Evolutionary conservation across 2,113 vertebrate species (phyloP).

Genomic region (Mixornis gularis): DNA sequence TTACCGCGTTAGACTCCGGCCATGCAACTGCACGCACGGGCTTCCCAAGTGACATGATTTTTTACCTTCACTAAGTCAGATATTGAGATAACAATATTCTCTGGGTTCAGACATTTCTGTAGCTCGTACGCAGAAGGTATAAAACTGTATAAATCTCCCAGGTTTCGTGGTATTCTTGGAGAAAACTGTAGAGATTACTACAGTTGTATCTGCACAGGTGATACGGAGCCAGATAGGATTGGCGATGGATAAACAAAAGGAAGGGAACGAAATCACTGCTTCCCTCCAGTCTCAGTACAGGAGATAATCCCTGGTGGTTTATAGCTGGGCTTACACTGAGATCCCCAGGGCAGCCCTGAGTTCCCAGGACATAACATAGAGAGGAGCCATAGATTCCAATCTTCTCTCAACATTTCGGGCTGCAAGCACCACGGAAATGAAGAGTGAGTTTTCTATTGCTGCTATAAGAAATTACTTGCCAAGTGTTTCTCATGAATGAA

Average conservation of each 20-base stretch:
- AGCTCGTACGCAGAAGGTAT: neutral
- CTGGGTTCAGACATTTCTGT: neutral
- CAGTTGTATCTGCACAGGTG: neutral
- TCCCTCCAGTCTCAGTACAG: neutral
- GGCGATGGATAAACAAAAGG: neutral
- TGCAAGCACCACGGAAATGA: neutral
- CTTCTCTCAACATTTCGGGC: neutral
- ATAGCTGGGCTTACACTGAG: neutral
- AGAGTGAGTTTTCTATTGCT: neutral
- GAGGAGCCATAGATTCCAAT: neutral
- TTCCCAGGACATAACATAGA: neutral
- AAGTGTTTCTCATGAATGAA: neutral
- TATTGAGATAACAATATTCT: neutral
- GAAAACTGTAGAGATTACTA: neutral
- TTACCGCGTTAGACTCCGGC: fast-evolving
- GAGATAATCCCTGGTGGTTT: fast-evolving
- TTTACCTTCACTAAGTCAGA: neutral
- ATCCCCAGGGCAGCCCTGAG: neutral
- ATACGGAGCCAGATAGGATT: fast-evolving
- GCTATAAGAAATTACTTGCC: neutral
- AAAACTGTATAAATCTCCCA: neutral
- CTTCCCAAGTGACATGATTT: fast-evolving
- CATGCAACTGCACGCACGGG: fast-evolving
- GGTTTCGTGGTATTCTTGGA: neutral
- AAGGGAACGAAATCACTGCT: fast-evolving